A percentile compares a stretch with the other conserved stretches of the same genome.
These are phyloP conservation scores for Elgonia sp. DNA, from an alignment of 2,888 invertebrate genomes.

Conservation along the genomic window DNA sequence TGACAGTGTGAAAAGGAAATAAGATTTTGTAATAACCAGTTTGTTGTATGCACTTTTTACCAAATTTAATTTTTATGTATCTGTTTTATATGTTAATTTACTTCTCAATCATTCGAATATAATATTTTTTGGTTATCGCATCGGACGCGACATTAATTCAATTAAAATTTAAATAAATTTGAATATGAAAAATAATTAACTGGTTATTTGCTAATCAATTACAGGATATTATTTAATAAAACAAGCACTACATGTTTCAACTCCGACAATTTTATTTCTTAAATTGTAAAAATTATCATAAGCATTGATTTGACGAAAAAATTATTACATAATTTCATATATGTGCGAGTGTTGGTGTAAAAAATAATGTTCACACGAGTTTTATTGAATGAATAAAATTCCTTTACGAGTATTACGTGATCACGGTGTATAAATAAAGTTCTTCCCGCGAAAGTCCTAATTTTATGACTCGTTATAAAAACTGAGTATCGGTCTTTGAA, in stretches of 20 bases:
- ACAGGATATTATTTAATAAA: not conserved
- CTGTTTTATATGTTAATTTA: constrained; percentile 44
- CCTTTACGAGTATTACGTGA: constrained; percentile 39
- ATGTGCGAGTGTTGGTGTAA: not conserved
- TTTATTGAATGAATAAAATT: constrained; percentile 39
- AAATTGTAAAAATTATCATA: no score
- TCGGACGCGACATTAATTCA: constrained; percentile 43
- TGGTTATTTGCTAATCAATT: constrained; percentile 31
- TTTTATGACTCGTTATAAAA: constrained; percentile 47
- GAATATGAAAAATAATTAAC: constrained; percentile 41
- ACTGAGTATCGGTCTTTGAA: not conserved
- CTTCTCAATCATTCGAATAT: constrained; percentile 24
- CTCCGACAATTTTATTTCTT: no score
- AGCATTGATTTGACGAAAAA: no score
- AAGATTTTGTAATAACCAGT: constrained; percentile 52
- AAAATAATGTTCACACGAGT: constrained; percentile 25
- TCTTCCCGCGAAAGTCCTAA: constrained; percentile 31
- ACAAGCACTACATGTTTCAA: not conserved
- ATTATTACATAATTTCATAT: no score
- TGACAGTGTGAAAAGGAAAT: constrained; percentile 25
- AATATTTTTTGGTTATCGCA: constrained; percentile 32
- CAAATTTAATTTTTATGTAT: constrained; percentile 39
- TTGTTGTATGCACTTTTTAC: constrained; percentile 16
- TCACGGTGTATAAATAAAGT: constrained; percentile 27
- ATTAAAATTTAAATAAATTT: constrained; percentile 52